Evolutionary conservation across 2,888 invertebrate species (phyloP), one percentile per base, ranked within the genome.

Genomic region (Tetheella fluctuosa): DNA sequence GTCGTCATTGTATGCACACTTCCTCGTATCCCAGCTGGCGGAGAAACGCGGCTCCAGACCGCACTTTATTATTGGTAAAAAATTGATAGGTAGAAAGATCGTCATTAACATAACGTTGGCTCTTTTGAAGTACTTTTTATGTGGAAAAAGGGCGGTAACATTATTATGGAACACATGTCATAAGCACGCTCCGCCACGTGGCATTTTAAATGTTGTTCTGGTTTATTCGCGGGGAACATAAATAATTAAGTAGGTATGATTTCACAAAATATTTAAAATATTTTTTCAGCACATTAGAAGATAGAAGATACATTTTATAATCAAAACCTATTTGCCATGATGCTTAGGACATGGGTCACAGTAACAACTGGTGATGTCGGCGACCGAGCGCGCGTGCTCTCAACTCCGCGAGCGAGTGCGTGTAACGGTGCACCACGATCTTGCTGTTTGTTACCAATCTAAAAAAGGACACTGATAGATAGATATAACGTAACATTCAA

Each of bases 361-460:
- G 81, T 80, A 83, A 79, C 74, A 75, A 71, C 71, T 79, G 79
- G 71, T 76, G 81, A 84, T 80, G 92, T 92, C 91, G 91, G 86
- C 92, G 91, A 91, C 92, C 92, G 90, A 83, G 70, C 76, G 80
- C 79, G 80, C 87, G 91, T 86, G 90, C 91, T 90, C 85, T 92
- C 90, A 90, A 90, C 90, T 88, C 86, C 70, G 78, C 81, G 79
- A 86, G 86, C 81, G 79, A 86, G 86, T 87, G 82, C 88, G 86
- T 85, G 83, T 90, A 91, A 91, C 89, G 89, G 89, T 89, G 87
- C 81, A 82, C 77, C 71, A n/a, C n/a, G 77, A 77, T 83, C 80
- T 81, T 73, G 76, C 82, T 78, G 73, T 78, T n/a, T n/a, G n/a
- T n/a, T n/a, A 77, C 81, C 77, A 80, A 74, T 80, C 78, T 67